Conservation (phyloP, 1,140 invertebrate genomes). For the Hylyphantes graminicola region DNA sequence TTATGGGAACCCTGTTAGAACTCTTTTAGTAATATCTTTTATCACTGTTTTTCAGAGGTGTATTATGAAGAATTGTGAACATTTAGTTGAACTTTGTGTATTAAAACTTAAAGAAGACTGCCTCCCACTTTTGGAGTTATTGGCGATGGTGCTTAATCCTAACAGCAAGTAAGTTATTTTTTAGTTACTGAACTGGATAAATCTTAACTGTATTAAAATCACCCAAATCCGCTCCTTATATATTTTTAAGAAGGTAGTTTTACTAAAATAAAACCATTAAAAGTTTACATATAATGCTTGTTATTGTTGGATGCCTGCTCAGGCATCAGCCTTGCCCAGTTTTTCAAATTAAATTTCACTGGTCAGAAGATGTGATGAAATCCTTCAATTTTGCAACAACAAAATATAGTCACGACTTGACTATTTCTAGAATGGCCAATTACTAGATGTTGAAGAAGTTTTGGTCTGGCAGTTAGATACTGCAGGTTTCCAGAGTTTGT, state of each 20-base stretch:
- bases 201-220: neutral
- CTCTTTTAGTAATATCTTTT: neutral
- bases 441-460: too few species aligned
- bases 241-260: neutral
- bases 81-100: slow-evolving; percentile 91
- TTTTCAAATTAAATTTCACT: too few species aligned
- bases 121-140: slow-evolving; percentile 90
- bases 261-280: neutral
- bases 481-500: too few species aligned
- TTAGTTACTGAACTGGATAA: neutral
- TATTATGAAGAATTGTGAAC: slow-evolving; percentile 92
- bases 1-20: too few species aligned
- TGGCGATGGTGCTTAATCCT: slow-evolving; percentile 94
- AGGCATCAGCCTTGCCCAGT: too few species aligned
- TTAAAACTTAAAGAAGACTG: slow-evolving; percentile 91
- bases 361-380: too few species aligned
- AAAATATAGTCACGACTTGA: too few species aligned
- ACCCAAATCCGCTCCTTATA: neutral
- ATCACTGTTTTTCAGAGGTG: slow-evolving; percentile 74
- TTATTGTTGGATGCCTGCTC: too few species aligned
- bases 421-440: too few species aligned
- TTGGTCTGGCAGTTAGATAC: too few species aligned
- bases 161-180: slow-evolving; percentile 80
- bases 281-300: too few species aligned
- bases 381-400: too few species aligned